A percentile compares a stretch with the other conserved stretches of the same genome.
These are phyloP conservation scores for Acronicta alni DNA, from an alignment of 2,888 invertebrate genomes.

Conservation along the genomic window DNA sequence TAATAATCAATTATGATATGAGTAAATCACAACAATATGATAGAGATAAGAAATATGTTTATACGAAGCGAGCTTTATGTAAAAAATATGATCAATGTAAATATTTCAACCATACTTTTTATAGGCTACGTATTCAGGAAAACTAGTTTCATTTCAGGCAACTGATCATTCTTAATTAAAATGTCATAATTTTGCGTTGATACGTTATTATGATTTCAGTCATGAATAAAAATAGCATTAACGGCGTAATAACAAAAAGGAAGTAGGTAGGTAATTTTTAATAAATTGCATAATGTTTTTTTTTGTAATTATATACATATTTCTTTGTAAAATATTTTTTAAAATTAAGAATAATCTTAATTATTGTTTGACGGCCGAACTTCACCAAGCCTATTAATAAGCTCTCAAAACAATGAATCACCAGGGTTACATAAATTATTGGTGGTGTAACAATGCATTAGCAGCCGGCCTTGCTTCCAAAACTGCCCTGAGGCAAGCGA, in stretches of 20 bases:
- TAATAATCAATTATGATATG: no score
- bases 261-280: neutral
- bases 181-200: neutral
- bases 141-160: neutral
- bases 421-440: constrained; percentile 4
- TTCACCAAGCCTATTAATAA: neutral
- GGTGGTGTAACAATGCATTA: constrained; percentile 7
- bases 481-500: constrained; percentile 11
- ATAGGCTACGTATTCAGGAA: neutral
- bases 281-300: neutral
- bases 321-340: no score
- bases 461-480: constrained; percentile 11
- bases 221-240: neutral
- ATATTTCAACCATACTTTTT: no score
- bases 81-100: no score
- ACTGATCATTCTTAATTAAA: neutral
- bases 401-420: constrained; percentile 13
- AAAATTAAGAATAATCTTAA: neutral
- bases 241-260: neutral
- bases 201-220: neutral
- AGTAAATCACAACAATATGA: no score
- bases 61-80: no score
- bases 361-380: neutral
- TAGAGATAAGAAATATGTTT: no score
- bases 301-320: neutral